phyloP scores from a whole-genome alignment of 2,797 vertebrate genomes.

The Pelodytes ibericus region DNA sequence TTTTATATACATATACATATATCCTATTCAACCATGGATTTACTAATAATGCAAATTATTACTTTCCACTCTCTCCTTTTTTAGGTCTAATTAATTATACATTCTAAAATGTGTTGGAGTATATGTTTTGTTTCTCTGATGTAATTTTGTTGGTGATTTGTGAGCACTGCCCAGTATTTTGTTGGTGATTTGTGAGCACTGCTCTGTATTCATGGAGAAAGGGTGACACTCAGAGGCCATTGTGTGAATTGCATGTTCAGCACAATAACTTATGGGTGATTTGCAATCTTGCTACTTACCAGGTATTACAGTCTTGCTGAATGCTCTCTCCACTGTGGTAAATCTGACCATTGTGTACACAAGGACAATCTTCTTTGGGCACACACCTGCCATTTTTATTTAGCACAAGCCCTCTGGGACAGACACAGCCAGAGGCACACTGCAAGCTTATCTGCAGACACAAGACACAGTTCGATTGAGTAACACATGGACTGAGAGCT shows the following conservation, averaged over 20 bases:
- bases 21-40: too few relatives aligned
- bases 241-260: background rate
- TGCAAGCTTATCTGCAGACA: slow-evolving; percentile 69
- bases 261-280: background rate
- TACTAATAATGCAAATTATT: too few relatives aligned
- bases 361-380: slow-evolving; percentile 70
- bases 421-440: slow-evolving; percentile 74
- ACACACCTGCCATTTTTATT: slow-evolving; percentile 70
- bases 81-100: too few relatives aligned
- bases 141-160: too few relatives aligned
- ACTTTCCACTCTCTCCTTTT: too few relatives aligned
- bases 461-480: background rate
- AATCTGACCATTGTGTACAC: slow-evolving; percentile 71
- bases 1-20: too few relatives aligned
- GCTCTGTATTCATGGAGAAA: background rate
- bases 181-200: too few relatives aligned
- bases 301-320: slow-evolving; percentile 73
- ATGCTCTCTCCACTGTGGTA: slow-evolving; percentile 72
- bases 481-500: background rate
- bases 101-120: too few relatives aligned
- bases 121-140: too few relatives aligned
- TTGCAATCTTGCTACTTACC: slow-evolving; percentile 59
- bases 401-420: slow-evolving; percentile 71
- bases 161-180: too few relatives aligned
- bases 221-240: background rate